Evolutionary conservation across 2,797 vertebrate genomes (phyloP).

Genomic region (Myotis vivesi): DNA sequence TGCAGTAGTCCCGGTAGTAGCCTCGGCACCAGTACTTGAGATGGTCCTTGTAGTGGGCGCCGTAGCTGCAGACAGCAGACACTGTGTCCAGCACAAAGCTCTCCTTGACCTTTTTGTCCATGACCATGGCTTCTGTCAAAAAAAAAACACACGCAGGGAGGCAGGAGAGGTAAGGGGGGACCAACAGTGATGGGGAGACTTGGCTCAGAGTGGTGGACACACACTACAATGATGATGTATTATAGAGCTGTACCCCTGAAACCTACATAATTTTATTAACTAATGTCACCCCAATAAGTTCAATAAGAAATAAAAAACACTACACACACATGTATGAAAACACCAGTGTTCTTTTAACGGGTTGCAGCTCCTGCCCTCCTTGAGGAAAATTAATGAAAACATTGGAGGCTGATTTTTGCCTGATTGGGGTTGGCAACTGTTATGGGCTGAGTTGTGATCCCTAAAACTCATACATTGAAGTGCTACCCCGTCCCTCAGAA

Average conservation of each 20-base stretch:
- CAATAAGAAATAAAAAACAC: not conserved
- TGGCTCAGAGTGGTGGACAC: not conserved
- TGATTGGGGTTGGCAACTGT: not conserved
- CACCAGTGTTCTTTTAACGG: not conserved
- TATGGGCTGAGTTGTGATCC: not conserved
- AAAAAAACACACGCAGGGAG: not conserved
- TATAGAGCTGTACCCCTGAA: not conserved
- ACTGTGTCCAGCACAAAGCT: slow-evolving; percentile 32
- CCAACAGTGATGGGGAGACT: not conserved
- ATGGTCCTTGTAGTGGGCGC: slow-evolving; percentile 48
- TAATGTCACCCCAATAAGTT: not conserved
- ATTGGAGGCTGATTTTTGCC: not conserved
- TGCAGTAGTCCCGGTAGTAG: slow-evolving; percentile 58
- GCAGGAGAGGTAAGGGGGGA: not conserved
- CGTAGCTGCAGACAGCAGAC: slow-evolving; percentile 46
- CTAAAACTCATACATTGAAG: not conserved
- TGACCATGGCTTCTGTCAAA: slow-evolving; percentile 65
- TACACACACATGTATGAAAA: too few relatives aligned
- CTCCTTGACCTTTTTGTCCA: slow-evolving; percentile 66
- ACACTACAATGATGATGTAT: not conserved
- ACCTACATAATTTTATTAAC: not conserved
- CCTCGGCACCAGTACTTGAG: slow-evolving; percentile 69
- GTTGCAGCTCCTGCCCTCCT: not conserved
- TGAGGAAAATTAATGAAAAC: not conserved
- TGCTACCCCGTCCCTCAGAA: not conserved